Evolutionary conservation across 2,113 vertebrate species (phyloP), one percentile per base, ranked within the genome.

Genomic region (Myotis yumanensis): DNA sequence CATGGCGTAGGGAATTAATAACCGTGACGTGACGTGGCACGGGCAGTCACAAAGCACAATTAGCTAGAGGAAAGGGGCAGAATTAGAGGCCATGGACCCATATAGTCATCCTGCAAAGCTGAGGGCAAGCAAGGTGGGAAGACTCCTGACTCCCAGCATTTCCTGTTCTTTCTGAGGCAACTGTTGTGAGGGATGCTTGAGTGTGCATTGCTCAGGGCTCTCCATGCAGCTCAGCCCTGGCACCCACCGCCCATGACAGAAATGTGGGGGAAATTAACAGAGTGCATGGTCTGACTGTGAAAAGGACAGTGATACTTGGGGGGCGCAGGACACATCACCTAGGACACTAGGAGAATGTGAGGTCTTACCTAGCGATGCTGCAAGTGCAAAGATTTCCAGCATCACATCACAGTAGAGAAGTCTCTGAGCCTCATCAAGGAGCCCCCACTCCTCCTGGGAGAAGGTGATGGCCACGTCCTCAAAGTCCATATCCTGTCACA

Each of bases 371-470:
- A 85, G 25, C 4, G 86, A 94, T 7, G 86, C 37, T 40, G 69
- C 37, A 59, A 90, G 80, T 28, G 80, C 51, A n/a, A 90, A 90
- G 51, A 59, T 77, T 12, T 85, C 86, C 93, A 94, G 93, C 93
- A 84, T 94, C 51, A 92, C 94, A 4, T 88, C 66, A 0, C 4
- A 62, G 83, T 93, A 94, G 57, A 96, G 86, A 2, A 52, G 35
- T 71, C 69, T 96, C 89, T 96, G 93, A 52, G 80, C 30, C 25
- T 97, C 95, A 90, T 86, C 91, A 48, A 97, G 95, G 37, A 97
- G 62, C 23, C 51, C 62, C 96, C 96, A 97, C 40, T 96, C 96
- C 51, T 89, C 95, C 77, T 81, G 91, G 22, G 88, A 95, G 73
- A 97, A 96, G 95, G 57, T 75, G 57, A 95, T 43, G 62, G 93